phyloP scores from a whole-genome alignment of 2,888 invertebrate species.

The Cerastis leucographa region DNA sequence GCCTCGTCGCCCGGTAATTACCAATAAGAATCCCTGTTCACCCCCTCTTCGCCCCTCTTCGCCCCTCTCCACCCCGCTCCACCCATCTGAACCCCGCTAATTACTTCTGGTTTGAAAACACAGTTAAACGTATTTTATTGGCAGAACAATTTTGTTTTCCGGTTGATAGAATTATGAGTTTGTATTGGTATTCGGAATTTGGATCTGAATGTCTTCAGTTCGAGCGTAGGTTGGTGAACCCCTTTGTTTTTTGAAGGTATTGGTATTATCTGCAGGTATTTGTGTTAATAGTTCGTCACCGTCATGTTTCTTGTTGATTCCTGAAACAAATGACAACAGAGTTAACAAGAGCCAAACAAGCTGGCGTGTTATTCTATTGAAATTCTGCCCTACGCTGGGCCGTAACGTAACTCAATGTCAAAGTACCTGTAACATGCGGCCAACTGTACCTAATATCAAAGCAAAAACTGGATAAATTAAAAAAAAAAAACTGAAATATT shows the following conservation, averaged over 20 bases:
- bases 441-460: neutral
- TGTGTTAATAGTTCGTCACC: neutral
- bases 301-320: neutral
- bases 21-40: constrained; percentile 71
- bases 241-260: constrained; percentile 12
- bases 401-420: neutral
- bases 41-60: constrained; percentile 16
- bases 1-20: constrained; percentile 76
- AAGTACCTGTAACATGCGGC: neutral
- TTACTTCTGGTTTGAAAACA: constrained; percentile 74
- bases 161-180: constrained; percentile 65
- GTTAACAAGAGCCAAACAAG: neutral
- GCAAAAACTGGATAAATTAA: neutral
- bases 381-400: no score
- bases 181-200: constrained; percentile 57
- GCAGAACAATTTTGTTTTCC: constrained; percentile 64
- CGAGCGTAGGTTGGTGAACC: neutral
- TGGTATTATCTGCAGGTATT: constrained; percentile 6
- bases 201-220: constrained; percentile 9
- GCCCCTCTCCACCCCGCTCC: constrained; percentile 28
- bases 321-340: neutral
- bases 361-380: neutral
- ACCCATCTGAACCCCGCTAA: constrained; percentile 62
- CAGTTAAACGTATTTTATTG: constrained; percentile 71
- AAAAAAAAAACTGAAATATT: neutral